A percentile compares a stretch with the other conserved stretches of the same genome.
These are phyloP conservation scores for Trissolcus brochymenae DNA, from an alignment of 2,888 invertebrate genomes.

Conservation along the genomic window DNA sequence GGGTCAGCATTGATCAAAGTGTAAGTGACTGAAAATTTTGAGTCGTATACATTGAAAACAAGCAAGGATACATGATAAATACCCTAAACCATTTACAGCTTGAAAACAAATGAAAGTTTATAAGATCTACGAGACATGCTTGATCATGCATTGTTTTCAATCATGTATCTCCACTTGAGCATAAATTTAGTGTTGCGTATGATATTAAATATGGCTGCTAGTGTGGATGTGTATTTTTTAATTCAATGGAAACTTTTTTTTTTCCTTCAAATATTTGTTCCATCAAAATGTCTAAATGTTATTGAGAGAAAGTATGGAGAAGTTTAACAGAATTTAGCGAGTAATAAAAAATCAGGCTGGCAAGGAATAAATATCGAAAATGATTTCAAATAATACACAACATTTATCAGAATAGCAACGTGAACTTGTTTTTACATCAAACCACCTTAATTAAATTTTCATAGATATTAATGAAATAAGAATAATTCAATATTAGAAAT, in stretches of 20 bases:
- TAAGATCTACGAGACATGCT: conserved; percentile 7
- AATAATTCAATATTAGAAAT: too few species aligned
- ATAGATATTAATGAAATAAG: too few species aligned
- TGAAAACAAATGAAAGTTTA: conserved; percentile 1
- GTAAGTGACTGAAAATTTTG: not conserved
- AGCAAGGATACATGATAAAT: not conserved
- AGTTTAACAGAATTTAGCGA: too few species aligned
- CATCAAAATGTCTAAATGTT: not conserved
- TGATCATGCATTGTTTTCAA: conserved; percentile 12
- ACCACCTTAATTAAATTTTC: too few species aligned
- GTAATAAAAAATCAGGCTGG: too few species aligned
- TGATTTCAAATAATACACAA: too few species aligned
- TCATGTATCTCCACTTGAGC: conserved; percentile 23
- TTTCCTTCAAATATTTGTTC: not conserved
- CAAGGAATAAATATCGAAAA: too few species aligned
- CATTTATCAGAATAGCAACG: too few species aligned
- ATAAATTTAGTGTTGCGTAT: conserved; percentile 7
- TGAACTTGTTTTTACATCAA: too few species aligned
- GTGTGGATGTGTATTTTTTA: too few species aligned
- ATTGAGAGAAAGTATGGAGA: not conserved
- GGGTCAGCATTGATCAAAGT: not conserved
- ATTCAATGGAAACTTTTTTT: not conserved
- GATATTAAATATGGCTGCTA: too few species aligned
- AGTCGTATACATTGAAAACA: not conserved
- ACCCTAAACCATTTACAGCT: not conserved